Percentiles rank a stretch among this genome's conserved stretches.
Evolutionary conservation across 2,797 vertebrate genomes (phyloP).

Genomic region (Fundulus diaphanus): DNA sequence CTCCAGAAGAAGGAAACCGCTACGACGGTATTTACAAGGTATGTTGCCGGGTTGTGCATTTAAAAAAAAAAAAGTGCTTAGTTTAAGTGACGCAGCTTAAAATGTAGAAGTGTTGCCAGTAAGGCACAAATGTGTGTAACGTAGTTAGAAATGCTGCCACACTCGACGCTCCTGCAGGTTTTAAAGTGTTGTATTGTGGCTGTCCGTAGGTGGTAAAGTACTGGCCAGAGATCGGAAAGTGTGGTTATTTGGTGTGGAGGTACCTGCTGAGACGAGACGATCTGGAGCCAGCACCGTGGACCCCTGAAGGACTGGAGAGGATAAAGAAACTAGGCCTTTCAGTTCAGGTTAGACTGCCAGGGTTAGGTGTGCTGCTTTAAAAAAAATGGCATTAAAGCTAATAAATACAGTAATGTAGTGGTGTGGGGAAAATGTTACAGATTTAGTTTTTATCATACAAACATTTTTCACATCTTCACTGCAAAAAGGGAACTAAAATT

Average conservation of each 20-base stretch:
- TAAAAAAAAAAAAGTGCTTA: background rate
- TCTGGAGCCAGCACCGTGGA: conserved; percentile 95
- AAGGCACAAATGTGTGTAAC: no score
- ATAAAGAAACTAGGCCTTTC: conserved; percentile 92
- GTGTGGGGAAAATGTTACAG: no score
- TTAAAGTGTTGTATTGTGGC: background rate
- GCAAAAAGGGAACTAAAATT: no score
- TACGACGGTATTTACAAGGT: conserved; percentile 99
- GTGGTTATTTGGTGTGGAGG: conserved; percentile 97
- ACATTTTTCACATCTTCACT: no score
- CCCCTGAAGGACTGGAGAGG: conserved; percentile 92
- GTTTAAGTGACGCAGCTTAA: background rate
- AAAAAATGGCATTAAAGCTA: background rate
- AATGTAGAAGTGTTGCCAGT: no score
- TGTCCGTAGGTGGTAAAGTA: conserved; percentile 93
- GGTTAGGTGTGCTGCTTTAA: background rate
- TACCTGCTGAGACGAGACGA: conserved; percentile 97
- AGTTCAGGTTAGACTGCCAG: conserved; percentile 86
- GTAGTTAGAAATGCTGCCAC: background rate
- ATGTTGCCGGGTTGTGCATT: background rate
- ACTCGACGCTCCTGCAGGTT: background rate
- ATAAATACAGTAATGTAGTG: no score
- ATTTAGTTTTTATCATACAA: no score
- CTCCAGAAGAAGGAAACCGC: conserved; percentile 98
- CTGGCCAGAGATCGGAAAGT: conserved; percentile 99